Conservation (phyloP, 2,113 vertebrate species). For the Semnornis frantzii region DNA sequence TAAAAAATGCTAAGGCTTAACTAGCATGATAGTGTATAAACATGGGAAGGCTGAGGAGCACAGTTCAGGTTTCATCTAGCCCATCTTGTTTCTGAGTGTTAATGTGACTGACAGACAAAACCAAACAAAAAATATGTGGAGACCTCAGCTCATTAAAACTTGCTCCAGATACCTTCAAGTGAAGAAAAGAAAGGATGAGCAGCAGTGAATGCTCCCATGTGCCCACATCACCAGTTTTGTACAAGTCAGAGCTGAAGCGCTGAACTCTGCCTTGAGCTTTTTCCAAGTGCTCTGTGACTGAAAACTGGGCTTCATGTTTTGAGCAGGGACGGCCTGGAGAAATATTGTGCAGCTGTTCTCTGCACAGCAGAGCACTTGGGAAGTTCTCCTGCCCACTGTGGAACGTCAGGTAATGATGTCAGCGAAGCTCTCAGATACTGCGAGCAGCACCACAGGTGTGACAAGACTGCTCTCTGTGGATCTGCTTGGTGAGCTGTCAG, state of each 20-base stretch:
- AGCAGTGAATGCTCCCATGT: neutral
- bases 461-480: rapidly evolving
- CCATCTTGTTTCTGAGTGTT: neutral
- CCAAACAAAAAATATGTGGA: neutral
- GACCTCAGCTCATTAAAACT: neutral
- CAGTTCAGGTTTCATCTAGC: neutral
- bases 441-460: neutral
- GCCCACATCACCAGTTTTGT: rapidly evolving
- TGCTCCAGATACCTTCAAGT: neutral
- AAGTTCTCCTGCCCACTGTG: neutral
- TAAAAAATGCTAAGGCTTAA: neutral
- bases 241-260: neutral
- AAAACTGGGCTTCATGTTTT: neutral
- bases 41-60: neutral
- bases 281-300: neutral
- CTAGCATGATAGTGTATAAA: neutral
- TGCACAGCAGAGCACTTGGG: neutral
- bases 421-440: neutral
- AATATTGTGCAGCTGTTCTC: neutral
- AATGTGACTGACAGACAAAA: neutral
- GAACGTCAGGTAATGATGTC: neutral
- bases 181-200: neutral
- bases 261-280: neutral
- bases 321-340: neutral
- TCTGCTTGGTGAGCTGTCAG: neutral